phyloP scores from a whole-genome alignment of 2,797 vertebrate genomes.

The Bufotes viridis region DNA sequence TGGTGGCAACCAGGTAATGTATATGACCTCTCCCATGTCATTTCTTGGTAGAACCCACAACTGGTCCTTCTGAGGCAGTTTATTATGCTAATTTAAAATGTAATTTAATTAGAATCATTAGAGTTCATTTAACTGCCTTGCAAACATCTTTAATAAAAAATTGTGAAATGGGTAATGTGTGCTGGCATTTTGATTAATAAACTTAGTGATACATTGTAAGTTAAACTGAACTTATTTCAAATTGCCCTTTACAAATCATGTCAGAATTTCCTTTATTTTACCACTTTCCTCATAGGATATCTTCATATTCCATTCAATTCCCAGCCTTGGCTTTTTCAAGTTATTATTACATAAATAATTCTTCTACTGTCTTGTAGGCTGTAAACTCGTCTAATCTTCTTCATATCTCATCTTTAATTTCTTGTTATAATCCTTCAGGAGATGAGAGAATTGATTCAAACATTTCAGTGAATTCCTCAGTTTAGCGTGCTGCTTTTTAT shows the following conservation, averaged over 20 bases:
- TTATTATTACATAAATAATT: conserved; percentile 27
- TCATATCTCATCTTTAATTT: conserved; percentile 24
- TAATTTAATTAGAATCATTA: not conserved
- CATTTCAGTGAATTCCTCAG: conserved; percentile 35
- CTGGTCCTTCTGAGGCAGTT: not conserved
- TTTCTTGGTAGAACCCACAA: not conserved
- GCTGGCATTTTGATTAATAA: not conserved
- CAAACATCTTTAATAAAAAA: not conserved
- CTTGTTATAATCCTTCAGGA: conserved; percentile 24
- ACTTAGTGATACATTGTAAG: not conserved
- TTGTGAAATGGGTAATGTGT: not conserved
- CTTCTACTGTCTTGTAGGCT: conserved; percentile 15
- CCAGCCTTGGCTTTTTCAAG: not conserved
- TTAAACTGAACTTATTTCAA: not conserved
- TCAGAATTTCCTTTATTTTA: not conserved
- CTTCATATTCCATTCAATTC: not conserved
- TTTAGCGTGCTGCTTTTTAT: conserved; percentile 39
- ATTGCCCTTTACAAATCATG: not conserved
- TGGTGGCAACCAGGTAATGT: not conserved
- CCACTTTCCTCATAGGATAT: not conserved
- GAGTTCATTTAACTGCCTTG: not conserved
- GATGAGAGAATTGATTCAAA: conserved; percentile 36
- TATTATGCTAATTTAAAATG: not conserved
- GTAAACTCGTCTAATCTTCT: conserved; percentile 30
- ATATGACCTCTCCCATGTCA: not conserved